Base-by-base conservation (phyloP, 2,888 invertebrate species). In the Pedicia rivosa region DNA sequence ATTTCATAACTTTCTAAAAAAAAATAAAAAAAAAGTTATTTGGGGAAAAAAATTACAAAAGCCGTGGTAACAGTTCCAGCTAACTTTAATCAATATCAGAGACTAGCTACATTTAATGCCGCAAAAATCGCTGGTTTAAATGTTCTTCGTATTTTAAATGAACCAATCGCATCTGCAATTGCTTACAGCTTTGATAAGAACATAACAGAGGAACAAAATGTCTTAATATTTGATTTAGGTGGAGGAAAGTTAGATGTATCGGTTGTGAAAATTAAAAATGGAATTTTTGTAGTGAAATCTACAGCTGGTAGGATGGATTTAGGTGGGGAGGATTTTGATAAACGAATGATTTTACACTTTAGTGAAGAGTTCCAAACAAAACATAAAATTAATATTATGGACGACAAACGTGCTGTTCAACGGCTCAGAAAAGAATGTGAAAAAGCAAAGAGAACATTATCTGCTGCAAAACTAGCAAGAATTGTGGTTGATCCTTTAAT, bases 181-280 rank as follows among this genome's bases (percentile, higher is more conserved):
- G 90, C 91, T 35, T 91, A 94, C 59, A 92, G 92, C 54, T 71
- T 86, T 44, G 86, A 86, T 67, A 86, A 86, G 55, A 84, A 84
- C 62, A 78, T 80, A 44, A 69, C 67, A 38, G 82, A 81, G 50
- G 84, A 84, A 65, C 74, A 82, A 39, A 84, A 86, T 52, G 83
- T 84, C 43, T 68, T 84, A 46, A 84, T 84, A 51, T 52, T 44
- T 64, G 91, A 91, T 67, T 86, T 86, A 54, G 91, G 92, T 60
- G 94, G 94, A 56, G 94, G 91, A 54, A 91, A 91, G 52, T 94
- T 95, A 60, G 94, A 95, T 69, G 94, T 94, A 40, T 92, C 92
- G 44, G 84, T 94, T 56, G 68, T 94, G 54, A 90, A 90, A 51
- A 94, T 94, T 59, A 92, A 92, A 65, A 91, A 94, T 59, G 78